These are phyloP conservation scores for Esox lucius DNA, from an alignment of 2,797 vertebrate species.

Conservation along the genomic window DNA sequence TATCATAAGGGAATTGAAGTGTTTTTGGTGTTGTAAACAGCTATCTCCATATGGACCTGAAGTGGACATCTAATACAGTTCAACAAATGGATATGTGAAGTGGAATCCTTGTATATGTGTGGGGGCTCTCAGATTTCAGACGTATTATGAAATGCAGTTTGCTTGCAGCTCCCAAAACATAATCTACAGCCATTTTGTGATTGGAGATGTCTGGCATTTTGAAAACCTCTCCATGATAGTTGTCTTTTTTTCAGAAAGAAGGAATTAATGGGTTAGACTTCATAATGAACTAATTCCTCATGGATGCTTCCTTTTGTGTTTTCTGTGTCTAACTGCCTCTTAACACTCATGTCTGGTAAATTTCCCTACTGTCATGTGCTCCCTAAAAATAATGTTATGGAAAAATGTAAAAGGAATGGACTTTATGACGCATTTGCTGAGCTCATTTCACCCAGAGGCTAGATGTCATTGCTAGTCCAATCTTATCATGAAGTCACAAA, in stretches of 20 bases:
- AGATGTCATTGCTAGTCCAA: constrained; percentile 5
- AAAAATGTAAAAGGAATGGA: not conserved
- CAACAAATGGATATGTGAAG: not conserved
- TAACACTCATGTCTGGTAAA: not conserved
- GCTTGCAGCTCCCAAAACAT: not conserved
- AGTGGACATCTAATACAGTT: not conserved
- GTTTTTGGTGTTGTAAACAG: not conserved
- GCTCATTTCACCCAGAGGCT: not conserved
- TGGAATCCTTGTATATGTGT: not conserved
- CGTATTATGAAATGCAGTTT: not conserved
- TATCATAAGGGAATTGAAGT: not conserved
- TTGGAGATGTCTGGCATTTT: constrained; percentile 2
- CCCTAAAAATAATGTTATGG: no score
- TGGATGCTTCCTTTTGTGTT: not conserved
- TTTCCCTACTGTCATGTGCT: not conserved
- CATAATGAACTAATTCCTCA: constrained; percentile 10
- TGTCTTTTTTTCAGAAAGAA: not conserved
- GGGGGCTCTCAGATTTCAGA: not conserved
- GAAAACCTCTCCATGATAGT: constrained; percentile 4
- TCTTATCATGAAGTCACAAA: not conserved
- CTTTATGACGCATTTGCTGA: not conserved
- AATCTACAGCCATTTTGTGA: not conserved
- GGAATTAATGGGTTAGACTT: constrained; percentile 1
- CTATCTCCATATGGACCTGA: not conserved
- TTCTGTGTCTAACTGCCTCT: constrained; percentile 3